These are phyloP conservation scores for Gibbula magus DNA, from an alignment of 2,888 invertebrate species.

Conservation along the genomic window DNA sequence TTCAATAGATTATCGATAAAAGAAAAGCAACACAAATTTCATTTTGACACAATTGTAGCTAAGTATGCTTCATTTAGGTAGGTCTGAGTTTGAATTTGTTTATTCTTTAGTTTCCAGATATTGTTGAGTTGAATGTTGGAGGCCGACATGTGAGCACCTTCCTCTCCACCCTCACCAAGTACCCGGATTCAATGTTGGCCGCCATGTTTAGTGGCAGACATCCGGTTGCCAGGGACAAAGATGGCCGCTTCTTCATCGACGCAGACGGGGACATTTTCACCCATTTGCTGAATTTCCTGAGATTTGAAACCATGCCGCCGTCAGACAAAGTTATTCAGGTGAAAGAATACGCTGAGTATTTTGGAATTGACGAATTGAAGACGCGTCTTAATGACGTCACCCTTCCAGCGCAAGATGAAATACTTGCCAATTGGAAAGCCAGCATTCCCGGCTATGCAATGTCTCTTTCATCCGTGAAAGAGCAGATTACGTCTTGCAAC, in stretches of 20 bases:
- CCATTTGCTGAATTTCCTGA: conserved; percentile 51
- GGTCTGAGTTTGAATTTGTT: too few species aligned
- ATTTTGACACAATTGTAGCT: too few species aligned
- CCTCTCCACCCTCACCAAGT: not conserved
- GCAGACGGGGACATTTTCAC: conserved; percentile 48
- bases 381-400: too few species aligned
- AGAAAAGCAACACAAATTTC: too few species aligned
- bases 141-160: conserved; percentile 41
- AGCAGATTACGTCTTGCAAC: too few species aligned
- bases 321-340: conserved; percentile 39
- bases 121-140: conserved; percentile 51
- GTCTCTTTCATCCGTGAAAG: too few species aligned
- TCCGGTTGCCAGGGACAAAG: conserved; percentile 41
- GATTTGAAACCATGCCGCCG: conserved; percentile 49
- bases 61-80: too few species aligned
- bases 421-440: too few species aligned
- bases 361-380: conserved; percentile 34
- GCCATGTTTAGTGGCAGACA: conserved; percentile 59
- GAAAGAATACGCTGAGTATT: conserved; percentile 48
- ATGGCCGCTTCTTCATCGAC: conserved; percentile 56
- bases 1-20: too few species aligned
- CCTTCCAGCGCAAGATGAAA: too few species aligned
- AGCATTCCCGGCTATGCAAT: too few species aligned
- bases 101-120: not conserved
- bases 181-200: conserved; percentile 47